Evolutionary conservation across 1,140 invertebrate species (phyloP).

Genomic region (Drosophila auraria): DNA sequence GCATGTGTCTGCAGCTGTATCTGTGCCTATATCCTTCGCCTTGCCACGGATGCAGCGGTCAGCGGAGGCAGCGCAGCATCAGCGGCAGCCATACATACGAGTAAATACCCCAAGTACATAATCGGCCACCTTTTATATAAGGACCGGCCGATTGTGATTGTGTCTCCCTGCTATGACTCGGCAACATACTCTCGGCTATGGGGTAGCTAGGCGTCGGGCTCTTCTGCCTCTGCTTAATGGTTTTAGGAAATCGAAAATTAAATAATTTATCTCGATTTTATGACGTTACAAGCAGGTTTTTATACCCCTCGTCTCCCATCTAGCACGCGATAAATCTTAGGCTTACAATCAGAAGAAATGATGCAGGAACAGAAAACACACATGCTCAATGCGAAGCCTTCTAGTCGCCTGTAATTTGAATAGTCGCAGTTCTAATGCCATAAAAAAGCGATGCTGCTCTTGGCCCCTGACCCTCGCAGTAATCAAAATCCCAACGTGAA

Average conservation of each 20-base stretch:
- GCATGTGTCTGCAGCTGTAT: slow-evolving; percentile 54
- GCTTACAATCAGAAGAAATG: slow-evolving; percentile 71
- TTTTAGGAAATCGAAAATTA: slow-evolving; percentile 84
- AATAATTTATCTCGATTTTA: slow-evolving; percentile 84
- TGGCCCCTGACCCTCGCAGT: slow-evolving; percentile 41
- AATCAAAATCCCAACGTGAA: slow-evolving; percentile 58
- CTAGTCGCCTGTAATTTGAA: slow-evolving; percentile 62
- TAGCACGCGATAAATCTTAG: slow-evolving; percentile 74
- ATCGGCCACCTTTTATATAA: slow-evolving; percentile 34
- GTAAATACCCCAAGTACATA: background rate
- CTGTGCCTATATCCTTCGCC: slow-evolving; percentile 60
- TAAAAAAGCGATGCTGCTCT: slow-evolving; percentile 44
- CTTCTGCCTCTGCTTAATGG: slow-evolving; percentile 74
- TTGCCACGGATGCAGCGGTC: slow-evolving; percentile 55
- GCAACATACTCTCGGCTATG: slow-evolving; percentile 59
- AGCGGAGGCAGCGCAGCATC: slow-evolving; percentile 62
- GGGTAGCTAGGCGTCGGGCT: slow-evolving; percentile 65
- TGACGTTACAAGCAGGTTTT: slow-evolving; percentile 81
- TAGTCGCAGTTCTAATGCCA: slow-evolving; percentile 63
- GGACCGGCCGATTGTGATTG: slow-evolving; percentile 39
- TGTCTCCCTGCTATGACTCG: slow-evolving; percentile 61
- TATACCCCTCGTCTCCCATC: slow-evolving; percentile 28
- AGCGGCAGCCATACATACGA: slow-evolving; percentile 29
- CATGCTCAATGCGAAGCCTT: slow-evolving; percentile 43
- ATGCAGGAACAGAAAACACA: slow-evolving; percentile 39